Evolutionary conservation across 2,113 vertebrate genomes (phyloP).

Genomic region (Xyliphius kryptos): DNA sequence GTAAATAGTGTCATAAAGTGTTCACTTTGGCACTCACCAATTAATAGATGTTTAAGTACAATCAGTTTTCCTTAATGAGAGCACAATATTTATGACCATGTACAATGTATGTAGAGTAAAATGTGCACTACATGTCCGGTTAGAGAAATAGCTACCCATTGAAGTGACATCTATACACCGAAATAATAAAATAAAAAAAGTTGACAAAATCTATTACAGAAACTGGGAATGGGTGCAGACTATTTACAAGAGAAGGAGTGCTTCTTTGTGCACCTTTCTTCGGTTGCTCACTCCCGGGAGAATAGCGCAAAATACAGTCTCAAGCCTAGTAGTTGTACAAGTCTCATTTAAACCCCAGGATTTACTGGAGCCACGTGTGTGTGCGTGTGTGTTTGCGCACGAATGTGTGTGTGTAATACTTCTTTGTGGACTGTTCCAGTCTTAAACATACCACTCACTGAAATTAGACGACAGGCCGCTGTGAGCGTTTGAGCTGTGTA

Average conservation of each 20-base stretch:
- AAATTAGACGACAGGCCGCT: constrained; percentile 92
- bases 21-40: constrained; percentile 98
- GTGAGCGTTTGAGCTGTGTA: constrained; percentile 77
- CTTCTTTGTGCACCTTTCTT: constrained; percentile 56
- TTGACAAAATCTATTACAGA: constrained; percentile 73
- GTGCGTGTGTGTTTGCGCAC: too few relatives aligned
- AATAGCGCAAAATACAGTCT: constrained; percentile 50
- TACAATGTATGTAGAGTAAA: constrained; percentile 81
- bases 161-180: constrained; percentile 89
- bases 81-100: constrained; percentile 96
- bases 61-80: constrained; percentile 92
- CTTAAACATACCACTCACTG: constrained; percentile 98
- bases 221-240: constrained; percentile 62
- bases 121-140: constrained; percentile 76
- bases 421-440: constrained; percentile 53
- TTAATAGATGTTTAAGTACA: constrained; percentile 92
- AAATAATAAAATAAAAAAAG: too few relatives aligned
- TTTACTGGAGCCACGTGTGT: constrained; percentile 51
- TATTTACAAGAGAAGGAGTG: constrained; percentile 67
- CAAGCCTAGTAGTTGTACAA: constrained; percentile 47
- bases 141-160: constrained; percentile 76
- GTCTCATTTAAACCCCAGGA: constrained; percentile 52
- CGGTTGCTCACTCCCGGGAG: constrained; percentile 54
- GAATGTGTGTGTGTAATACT: constrained; percentile 54
- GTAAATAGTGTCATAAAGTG: constrained; percentile 82